Evolutionary conservation across 2,113 vertebrate genomes (phyloP).

Genomic region (Anhinga rufa): DNA sequence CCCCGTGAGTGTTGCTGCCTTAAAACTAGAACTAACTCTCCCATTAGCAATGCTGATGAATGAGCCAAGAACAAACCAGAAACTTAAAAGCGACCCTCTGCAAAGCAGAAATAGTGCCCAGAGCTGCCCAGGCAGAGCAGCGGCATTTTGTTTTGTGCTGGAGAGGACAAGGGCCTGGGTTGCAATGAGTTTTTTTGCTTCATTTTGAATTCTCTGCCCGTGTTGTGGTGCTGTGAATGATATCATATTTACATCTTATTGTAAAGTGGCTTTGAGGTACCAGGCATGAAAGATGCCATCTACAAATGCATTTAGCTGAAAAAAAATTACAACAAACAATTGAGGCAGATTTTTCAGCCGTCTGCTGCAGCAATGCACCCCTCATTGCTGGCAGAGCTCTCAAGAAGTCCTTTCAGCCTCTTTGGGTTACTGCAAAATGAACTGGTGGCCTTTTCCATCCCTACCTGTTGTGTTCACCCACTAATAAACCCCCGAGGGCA

Average conservation of each 20-base stretch:
- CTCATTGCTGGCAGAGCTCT: not conserved
- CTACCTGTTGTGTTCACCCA: not conserved
- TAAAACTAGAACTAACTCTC: conserved; percentile 1
- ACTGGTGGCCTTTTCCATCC: not conserved
- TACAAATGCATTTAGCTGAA: not conserved
- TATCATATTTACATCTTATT: not conserved
- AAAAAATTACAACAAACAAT: not conserved
- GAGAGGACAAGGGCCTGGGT: not conserved
- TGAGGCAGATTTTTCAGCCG: not conserved
- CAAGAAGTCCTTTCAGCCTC: not conserved
- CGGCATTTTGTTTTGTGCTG: not conserved
- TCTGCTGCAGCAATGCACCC: not conserved
- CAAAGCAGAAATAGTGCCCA: conserved; percentile 3
- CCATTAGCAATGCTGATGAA: conserved; percentile 44
- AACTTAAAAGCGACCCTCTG: conserved; percentile 10
- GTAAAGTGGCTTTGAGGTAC: not conserved
- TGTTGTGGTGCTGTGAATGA: not conserved
- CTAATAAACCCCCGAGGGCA: not conserved
- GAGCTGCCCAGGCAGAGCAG: not conserved
- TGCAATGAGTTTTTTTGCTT: not conserved
- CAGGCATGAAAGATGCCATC: not conserved
- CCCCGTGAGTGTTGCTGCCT: conserved; percentile 6
- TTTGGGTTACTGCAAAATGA: not conserved
- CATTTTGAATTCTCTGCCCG: not conserved
- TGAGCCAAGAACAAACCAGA: conserved; percentile 18